phyloP scores from a whole-genome alignment of 2,888 invertebrate species.

The Drosophila recens region DNA sequence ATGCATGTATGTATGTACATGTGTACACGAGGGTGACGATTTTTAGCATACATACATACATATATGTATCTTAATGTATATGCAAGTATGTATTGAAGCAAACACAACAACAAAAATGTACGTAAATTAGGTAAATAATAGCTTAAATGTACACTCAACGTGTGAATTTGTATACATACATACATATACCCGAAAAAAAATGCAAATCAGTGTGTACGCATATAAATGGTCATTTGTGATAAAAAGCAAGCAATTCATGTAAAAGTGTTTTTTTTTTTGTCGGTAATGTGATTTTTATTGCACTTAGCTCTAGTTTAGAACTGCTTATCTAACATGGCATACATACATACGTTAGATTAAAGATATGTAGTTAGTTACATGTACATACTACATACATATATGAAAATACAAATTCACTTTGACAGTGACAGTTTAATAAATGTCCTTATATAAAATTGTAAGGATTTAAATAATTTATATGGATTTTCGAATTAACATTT shows the following conservation, averaged over 20 bases:
- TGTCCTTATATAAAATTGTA: neutral
- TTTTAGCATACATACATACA: neutral
- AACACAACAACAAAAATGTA: neutral
- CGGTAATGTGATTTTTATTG: neutral
- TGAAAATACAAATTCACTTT: neutral
- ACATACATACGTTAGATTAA: neutral
- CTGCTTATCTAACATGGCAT: slow-evolving; percentile 1
- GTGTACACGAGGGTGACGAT: neutral
- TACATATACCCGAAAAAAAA: neutral
- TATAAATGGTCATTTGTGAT: neutral
- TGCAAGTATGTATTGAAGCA: neutral
- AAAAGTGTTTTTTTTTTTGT: neutral
- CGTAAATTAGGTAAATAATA: neutral
- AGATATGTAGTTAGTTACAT: neutral
- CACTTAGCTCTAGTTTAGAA: neutral
- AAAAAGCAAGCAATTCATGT: neutral
- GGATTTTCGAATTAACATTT: neutral
- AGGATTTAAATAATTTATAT: neutral
- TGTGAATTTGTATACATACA: neutral
- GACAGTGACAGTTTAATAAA: neutral
- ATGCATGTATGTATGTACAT: neutral
- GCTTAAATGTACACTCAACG: neutral
- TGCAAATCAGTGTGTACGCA: neutral
- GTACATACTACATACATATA: neutral
- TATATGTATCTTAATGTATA: neutral